Percentiles rank a stretch among this genome's conserved stretches.
Conservation (phyloP, 1,140 invertebrate genomes). For the Pachypsylla venusta region DNA sequence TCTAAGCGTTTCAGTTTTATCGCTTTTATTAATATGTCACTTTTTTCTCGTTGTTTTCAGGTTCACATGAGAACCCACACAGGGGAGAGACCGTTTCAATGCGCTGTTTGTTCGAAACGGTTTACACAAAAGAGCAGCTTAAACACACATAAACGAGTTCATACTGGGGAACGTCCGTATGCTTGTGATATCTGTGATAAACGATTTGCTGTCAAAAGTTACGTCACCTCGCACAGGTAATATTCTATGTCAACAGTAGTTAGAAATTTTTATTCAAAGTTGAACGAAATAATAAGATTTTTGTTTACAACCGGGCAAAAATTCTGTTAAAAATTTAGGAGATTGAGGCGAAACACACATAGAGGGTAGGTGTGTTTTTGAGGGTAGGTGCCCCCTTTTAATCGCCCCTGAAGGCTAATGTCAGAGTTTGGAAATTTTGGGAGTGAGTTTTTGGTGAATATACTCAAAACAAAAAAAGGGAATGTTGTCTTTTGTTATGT, state of each 20-base stretch:
- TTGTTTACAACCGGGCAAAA: not conserved
- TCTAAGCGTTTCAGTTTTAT: too few relatives aligned
- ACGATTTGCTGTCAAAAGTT: conserved; percentile 59
- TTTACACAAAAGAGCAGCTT: conserved; percentile 27
- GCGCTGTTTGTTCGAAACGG: conserved; percentile 23
- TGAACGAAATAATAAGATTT: not conserved
- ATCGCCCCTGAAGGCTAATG: too few relatives aligned
- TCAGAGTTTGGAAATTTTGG: too few relatives aligned
- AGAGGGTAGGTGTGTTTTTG: too few relatives aligned
- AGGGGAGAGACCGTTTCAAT: conserved; percentile 23
- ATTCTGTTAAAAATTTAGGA: not conserved
- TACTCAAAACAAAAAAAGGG: too few relatives aligned
- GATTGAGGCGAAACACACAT: too few relatives aligned
- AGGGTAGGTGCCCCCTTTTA: too few relatives aligned
- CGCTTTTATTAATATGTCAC: too few relatives aligned
- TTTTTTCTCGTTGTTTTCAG: too few relatives aligned
- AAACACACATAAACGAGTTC: conserved; percentile 26
- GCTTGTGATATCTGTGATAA: conserved; percentile 59
- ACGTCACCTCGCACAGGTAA: conserved; percentile 51
- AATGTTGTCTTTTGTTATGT: too few relatives aligned
- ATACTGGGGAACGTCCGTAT: conserved; percentile 43
- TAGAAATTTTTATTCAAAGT: not conserved
- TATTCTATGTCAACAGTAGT: not conserved
- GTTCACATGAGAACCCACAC: conserved; percentile 23
- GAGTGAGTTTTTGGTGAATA: too few relatives aligned